Evolutionary conservation across 2,797 vertebrate genomes (phyloP), one percentile per base, ranked within the genome.

Genomic region (Hapalemur alaotrensis): DNA sequence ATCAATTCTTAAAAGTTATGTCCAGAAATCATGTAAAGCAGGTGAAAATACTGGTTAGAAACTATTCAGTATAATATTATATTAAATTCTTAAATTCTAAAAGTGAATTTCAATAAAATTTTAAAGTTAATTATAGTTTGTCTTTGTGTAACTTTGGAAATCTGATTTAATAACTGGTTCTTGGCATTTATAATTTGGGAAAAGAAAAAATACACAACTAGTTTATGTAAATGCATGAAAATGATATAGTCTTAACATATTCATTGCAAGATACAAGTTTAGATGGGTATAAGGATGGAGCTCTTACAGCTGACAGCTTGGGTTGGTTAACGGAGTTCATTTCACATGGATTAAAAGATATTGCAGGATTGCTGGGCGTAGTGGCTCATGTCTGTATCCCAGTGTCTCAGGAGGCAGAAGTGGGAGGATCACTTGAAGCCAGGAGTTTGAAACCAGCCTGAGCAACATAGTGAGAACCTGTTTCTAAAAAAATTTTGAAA

Each of bases 81-180:
- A 90, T 91, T 94, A 96, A 89, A 79, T 88, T 97, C 50, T 95
- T 96, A 91, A 96, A 67, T 98, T 98, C 95, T 98, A 96, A 96
- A 97, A 95, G 57, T 86, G 95, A 93, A 86, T 97, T 98, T 97
- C 97, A 99, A 98, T 99, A 99, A 99, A 99, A 95, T 59, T 98
- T 86, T 95, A 83, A 96, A 98, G 69, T 69, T 94, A 93, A 89
- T 92, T 84, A 32, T 87, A 57, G 57, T 93, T 95, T 79, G 65
- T 96, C 76, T 83, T 89, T 90, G 35, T 93, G 43, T 96, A 75
- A 83, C 25, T 89, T 97, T 65, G 48, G 72, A 41, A 90, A 2
- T 90, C 35, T 93, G 54, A 75, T 94, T 97, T 92, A 92, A 38
- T 93, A 92, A 91, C n/a, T 95, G 35, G 12, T 65, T 85, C 67